Evolutionary conservation across 2,113 vertebrate species (phyloP), one percentile per base, ranked within the genome.

Genomic region (Theristicus caerulescens): DNA sequence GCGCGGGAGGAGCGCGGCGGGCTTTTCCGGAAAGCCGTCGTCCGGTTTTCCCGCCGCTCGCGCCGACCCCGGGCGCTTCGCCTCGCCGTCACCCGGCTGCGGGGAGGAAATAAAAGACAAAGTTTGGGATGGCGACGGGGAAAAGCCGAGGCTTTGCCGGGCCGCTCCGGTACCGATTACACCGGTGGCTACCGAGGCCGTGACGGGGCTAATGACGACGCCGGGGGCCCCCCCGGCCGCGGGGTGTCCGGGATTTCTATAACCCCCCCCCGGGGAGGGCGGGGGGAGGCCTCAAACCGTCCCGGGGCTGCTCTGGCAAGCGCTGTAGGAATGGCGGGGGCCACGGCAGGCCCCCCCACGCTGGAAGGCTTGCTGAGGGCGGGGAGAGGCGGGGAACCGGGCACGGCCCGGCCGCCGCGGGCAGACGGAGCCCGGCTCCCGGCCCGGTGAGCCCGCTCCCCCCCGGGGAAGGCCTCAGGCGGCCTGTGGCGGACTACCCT

Each of bases 231-330:
- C 38, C n/a, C 29, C 5, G 22, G 52, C 8, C n/a, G 3, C 3
- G 54, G 31, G 55, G 19, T 77, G 74, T 95, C 7, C 58, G 88
- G 34, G 54, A 27, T 4, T 9, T 88, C 83, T 83, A 95, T 95
- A 42, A 76, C 94, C 91, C 5, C n/a, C 0, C 72, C 51, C 72
- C 32, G 72, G 47, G 14, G 6, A 7, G 10, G 6, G 40, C 72
- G 16, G 79, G 79, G 79, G 61, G 87, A 22, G 91, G 94, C 94
- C 91, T 95, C 91, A 95, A 93, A 93, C 94, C 2, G 20, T 38
- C 87, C 78, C 87, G 17, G 49, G 32, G 44, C 6, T 74, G n/a
- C 62, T 93, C 55, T 83, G 55, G 94, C 94, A 95, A 72, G 49
- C 58, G 34, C 49, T 55, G 44, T 15, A 88, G 86, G 86, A 88